phyloP scores from a whole-genome alignment of 1,140 invertebrate genomes.

The Hormaphis cornu region DNA sequence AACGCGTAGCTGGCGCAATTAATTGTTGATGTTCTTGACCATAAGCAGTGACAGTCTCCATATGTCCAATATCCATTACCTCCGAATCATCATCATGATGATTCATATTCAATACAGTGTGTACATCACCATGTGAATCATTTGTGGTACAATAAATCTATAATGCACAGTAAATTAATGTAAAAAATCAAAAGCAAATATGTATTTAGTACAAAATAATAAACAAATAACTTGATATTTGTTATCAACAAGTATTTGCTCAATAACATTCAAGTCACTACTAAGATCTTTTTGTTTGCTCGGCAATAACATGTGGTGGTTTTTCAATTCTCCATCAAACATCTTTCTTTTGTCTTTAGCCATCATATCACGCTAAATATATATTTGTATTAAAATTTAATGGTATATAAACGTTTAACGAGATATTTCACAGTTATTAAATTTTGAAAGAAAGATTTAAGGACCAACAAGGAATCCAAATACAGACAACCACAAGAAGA shows the following conservation, averaged over 20 bases:
- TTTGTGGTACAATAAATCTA: slow-evolving; percentile 4
- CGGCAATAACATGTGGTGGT: slow-evolving; percentile 50
- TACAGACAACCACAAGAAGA: no score
- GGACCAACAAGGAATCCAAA: no score
- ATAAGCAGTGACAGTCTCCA: slow-evolving; percentile 24
- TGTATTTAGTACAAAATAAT: neutral
- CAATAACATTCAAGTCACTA: slow-evolving; percentile 40
- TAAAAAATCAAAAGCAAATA: neutral
- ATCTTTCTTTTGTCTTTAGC: slow-evolving; percentile 44
- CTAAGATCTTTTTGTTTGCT: slow-evolving; percentile 38
- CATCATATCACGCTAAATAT: slow-evolving; percentile 27
- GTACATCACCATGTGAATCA: slow-evolving; percentile 23
- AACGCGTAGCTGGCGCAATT: slow-evolving; percentile 28
- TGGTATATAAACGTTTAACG: neutral
- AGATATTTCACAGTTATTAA: neutral
- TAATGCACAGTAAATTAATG: neutral
- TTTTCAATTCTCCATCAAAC: slow-evolving; percentile 49
- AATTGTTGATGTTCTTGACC: slow-evolving; percentile 29
- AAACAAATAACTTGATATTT: slow-evolving; percentile 41
- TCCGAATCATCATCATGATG: slow-evolving; percentile 25
- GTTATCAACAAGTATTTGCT: slow-evolving; percentile 47
- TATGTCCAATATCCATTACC: slow-evolving; percentile 20
- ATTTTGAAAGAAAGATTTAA: no score
- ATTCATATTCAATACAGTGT: slow-evolving; percentile 22
- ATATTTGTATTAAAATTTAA: neutral